These are phyloP conservation scores for Chouioia cunea DNA, from an alignment of 2,888 invertebrate genomes.

Conservation along the genomic window DNA sequence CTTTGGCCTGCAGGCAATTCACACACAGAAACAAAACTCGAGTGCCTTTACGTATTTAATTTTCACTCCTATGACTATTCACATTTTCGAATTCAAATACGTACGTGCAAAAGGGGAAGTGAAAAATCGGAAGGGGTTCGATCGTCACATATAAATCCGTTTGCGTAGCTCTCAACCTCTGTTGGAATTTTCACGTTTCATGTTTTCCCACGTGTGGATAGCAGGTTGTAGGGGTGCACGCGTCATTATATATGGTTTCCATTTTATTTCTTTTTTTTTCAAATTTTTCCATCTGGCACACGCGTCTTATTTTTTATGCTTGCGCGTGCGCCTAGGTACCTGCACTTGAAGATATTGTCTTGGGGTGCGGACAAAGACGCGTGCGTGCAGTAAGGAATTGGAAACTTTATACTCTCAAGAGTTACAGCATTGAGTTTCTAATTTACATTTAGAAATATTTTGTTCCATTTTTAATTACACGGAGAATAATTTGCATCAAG, in stretches of 20 bases:
- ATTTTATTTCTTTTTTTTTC: background rate
- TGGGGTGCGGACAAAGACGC: background rate
- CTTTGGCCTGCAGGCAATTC: too few relatives aligned
- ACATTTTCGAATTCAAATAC: too few relatives aligned
- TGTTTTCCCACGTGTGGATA: conserved; percentile 43
- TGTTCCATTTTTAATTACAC: too few relatives aligned
- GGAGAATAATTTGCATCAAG: too few relatives aligned
- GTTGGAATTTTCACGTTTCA: conserved; percentile 45
- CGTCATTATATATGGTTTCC: background rate
- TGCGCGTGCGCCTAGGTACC: background rate
- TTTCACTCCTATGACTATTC: too few relatives aligned
- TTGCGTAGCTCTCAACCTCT: background rate
- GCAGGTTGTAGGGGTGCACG: conserved; percentile 42
- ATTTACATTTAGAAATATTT: background rate
- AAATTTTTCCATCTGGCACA: background rate
- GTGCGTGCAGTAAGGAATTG: too few relatives aligned
- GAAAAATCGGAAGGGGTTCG: conserved; percentile 28
- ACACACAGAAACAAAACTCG: too few relatives aligned
- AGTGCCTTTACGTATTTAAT: too few relatives aligned
- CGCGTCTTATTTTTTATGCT: background rate
- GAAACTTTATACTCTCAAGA: too few relatives aligned
- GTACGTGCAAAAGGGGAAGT: background rate
- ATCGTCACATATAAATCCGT: background rate
- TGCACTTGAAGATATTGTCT: conserved; percentile 13
- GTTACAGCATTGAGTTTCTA: conserved; percentile 11